Evolutionary conservation across 2,113 vertebrate species (phyloP), one percentile per base, ranked within the genome.

Genomic region (Haplochromis vanheusdeni): DNA sequence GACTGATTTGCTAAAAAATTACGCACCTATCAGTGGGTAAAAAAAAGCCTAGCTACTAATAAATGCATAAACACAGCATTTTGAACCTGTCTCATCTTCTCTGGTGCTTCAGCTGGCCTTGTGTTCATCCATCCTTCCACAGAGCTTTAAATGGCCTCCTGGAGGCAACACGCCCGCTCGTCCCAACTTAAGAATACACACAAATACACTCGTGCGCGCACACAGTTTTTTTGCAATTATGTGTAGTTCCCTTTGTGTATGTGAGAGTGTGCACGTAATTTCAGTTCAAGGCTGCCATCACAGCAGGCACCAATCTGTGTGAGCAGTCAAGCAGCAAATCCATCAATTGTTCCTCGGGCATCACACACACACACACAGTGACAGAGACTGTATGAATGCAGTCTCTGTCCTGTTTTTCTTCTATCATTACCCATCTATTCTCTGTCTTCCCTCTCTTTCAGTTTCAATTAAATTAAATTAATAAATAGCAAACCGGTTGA

Each of bases 251-350:
- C 79, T 86, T 54, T 90, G 35, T 81, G 81, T 51, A 81, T 62
- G 45, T 52, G 82, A 56, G 77, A 60, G 85, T 82, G 81, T 89
- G 89, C 58, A 86, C 10, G 70, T 85, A 89, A 93, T 94, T 94
- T 92, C 91, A 91, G 93, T 94, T 93, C 93, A 94, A 95, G 93
- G 90, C 93, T 93, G 92, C 91, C 93, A 89, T 95, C 94, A 93
- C 94, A 94, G 94, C 94, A 92, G 94, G 93, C 94, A 89, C 87
- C 93, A 94, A 95, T 95, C 93, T 94, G 91, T 94, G 94, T 93
- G 93, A 95, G 94, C 93, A 94, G 93, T 91, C 93, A 94, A 93
- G 94, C 94, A 94, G 93, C 90, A 95, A 95, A 95, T 94, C 94
- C 93, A 95, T 95, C 94, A 94, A 95, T 92, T 94, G 92, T 92